Evolutionary conservation across 2,797 vertebrate genomes (phyloP).

Genomic region (Scomberomorus guttatus): DNA sequence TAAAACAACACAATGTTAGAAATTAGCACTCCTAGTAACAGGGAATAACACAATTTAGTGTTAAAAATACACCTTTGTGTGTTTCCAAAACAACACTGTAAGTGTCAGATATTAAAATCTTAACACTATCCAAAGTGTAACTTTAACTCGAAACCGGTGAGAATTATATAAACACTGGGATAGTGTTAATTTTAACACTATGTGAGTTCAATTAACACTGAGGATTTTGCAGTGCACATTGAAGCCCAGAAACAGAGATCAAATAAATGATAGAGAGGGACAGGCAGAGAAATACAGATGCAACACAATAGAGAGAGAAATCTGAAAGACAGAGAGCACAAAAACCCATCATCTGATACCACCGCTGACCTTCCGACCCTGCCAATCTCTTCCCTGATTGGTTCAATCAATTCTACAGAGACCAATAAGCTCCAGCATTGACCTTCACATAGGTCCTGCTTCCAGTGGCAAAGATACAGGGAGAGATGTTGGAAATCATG

Average conservation of each 20-base stretch:
- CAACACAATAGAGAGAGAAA: neutral
- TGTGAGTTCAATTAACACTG: too few relatives aligned
- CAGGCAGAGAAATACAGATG: neutral
- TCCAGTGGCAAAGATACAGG: constrained; percentile 4
- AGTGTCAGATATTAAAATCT: too few relatives aligned
- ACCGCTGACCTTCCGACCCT: neutral
- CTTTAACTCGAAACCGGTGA: constrained; percentile 2
- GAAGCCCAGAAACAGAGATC: neutral
- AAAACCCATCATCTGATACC: constrained; percentile 25
- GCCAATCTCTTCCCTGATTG: constrained; percentile 33
- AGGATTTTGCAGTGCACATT: neutral
- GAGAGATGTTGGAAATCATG: constrained; percentile 18
- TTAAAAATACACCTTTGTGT: too few relatives aligned
- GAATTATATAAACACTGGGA: neutral
- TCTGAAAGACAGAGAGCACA: neutral
- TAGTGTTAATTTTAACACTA: too few relatives aligned
- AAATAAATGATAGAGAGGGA: constrained; percentile 10
- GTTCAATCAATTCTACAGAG: constrained; percentile 45
- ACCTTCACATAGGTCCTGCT: constrained; percentile 23
- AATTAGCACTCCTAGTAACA: too few relatives aligned
- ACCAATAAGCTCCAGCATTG: constrained; percentile 31
- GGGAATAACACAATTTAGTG: too few relatives aligned
- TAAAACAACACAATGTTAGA: too few relatives aligned
- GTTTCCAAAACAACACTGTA: too few relatives aligned
- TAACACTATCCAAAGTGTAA: constrained; percentile 28